These are phyloP conservation scores for Caenorhabditis sp. DNA, from an alignment of 2,888 invertebrate species.

Conservation along the genomic window DNA sequence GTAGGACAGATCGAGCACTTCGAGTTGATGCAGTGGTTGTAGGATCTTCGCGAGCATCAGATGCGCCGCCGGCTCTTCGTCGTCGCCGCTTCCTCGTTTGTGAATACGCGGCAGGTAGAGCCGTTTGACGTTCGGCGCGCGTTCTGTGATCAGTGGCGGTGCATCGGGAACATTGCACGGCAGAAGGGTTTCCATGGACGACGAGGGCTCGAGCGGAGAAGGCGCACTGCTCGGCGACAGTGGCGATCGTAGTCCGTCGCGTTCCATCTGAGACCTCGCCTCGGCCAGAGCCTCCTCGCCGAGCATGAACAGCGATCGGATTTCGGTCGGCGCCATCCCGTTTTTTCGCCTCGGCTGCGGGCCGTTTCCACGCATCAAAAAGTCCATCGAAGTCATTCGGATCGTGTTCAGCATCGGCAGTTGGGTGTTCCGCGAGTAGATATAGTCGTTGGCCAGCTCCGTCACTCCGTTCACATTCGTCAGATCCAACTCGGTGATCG, in stretches of 20 bases:
- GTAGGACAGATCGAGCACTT: slow-evolving; percentile 75
- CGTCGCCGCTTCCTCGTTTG: slow-evolving; percentile 47
- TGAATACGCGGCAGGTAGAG: slow-evolving; percentile 57
- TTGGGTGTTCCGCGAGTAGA: slow-evolving; percentile 58
- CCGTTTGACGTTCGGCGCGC: slow-evolving; percentile 66
- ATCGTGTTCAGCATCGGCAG: slow-evolving; percentile 64
- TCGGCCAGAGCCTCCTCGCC: slow-evolving; percentile 72
- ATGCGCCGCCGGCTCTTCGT: slow-evolving; percentile 66
- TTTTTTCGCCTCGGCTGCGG: slow-evolving; percentile 69
- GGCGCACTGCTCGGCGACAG: slow-evolving; percentile 35
- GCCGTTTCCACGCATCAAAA: slow-evolving; percentile 61
- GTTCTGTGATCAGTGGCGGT: slow-evolving; percentile 64
- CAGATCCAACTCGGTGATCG: slow-evolving; percentile 66
- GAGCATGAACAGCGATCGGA: slow-evolving; percentile 67
- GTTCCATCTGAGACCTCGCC: slow-evolving; percentile 37
- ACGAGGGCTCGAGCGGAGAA: not conserved
- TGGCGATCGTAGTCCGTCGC: slow-evolving; percentile 38
- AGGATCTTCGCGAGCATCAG: slow-evolving; percentile 70
- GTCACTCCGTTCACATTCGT: slow-evolving; percentile 67
- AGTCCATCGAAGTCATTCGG: slow-evolving; percentile 70
- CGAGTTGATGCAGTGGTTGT: slow-evolving; percentile 66
- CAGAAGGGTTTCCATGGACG: not conserved
- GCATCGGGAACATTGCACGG: slow-evolving; percentile 54
- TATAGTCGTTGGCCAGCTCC: slow-evolving; percentile 62
- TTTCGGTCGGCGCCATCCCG: slow-evolving; percentile 66